Evolutionary conservation across 2,888 invertebrate genomes (phyloP).

Genomic region (Anoncus sp.): DNA sequence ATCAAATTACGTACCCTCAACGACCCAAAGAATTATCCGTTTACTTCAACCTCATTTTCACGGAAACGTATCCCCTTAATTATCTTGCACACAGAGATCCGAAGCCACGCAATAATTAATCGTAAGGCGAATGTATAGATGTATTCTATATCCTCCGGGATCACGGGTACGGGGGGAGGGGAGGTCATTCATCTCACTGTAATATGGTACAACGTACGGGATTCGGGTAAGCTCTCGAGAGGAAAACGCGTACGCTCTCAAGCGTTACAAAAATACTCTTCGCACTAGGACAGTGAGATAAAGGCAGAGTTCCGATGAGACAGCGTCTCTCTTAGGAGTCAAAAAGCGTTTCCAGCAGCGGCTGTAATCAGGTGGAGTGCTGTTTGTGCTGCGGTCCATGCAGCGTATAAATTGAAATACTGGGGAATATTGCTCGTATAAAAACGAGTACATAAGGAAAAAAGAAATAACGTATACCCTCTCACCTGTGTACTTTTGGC

Average conservation of each 20-base stretch:
- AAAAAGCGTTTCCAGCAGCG: slow-evolving; percentile 50
- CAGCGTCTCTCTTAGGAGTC: slow-evolving; percentile 24
- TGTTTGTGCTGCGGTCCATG: neutral
- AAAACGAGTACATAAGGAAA: slow-evolving; percentile 8
- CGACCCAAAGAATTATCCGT: too few relatives aligned
- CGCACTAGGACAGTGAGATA: neutral
- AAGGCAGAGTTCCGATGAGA: slow-evolving; percentile 18
- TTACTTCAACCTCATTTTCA: neutral
- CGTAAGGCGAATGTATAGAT: neutral
- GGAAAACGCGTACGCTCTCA: slow-evolving; percentile 13
- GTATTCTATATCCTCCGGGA: slow-evolving; percentile 7
- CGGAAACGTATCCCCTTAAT: neutral
- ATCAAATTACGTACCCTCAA: too few relatives aligned
- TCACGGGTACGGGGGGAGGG: too few relatives aligned
- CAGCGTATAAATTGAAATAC: slow-evolving; percentile 42
- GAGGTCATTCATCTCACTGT: slow-evolving; percentile 14
- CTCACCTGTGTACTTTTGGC: neutral
- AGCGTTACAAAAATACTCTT: slow-evolving; percentile 6
- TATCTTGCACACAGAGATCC: neutral
- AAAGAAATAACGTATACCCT: slow-evolving; percentile 24
- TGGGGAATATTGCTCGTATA: slow-evolving; percentile 23
- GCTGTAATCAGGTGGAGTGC: slow-evolving; percentile 52
- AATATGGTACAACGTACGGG: slow-evolving; percentile 9
- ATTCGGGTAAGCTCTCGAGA: slow-evolving; percentile 4
- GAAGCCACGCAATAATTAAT: neutral